Evolutionary conservation across 2,797 vertebrate genomes (phyloP).

Genomic region (Harpagifer antarcticus): DNA sequence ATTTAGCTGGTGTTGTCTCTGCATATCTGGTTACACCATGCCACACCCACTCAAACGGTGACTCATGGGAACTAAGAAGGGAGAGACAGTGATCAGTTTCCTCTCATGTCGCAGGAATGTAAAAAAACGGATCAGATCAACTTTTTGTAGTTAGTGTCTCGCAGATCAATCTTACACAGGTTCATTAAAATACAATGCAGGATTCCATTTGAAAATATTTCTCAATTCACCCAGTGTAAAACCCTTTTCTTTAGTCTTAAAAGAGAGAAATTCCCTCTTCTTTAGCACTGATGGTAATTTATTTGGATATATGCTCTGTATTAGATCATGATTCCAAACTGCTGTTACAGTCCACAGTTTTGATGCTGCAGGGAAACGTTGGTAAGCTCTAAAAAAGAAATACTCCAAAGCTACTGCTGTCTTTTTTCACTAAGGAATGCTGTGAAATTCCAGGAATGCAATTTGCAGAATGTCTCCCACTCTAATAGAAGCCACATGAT

Average conservation of each 20-base stretch:
- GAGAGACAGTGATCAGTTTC: conserved; percentile 1
- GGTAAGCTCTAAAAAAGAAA: conserved; percentile 26
- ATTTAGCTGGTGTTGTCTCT: conserved; percentile 1
- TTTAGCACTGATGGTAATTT: not conserved
- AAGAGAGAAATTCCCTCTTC: not conserved
- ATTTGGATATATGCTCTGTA: not conserved
- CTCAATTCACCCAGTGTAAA: not conserved
- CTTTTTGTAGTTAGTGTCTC: not conserved
- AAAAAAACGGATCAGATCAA: not conserved
- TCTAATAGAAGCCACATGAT: not conserved
- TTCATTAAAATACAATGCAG: not conserved
- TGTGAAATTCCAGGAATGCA: conserved; percentile 3
- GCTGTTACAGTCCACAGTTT: conserved; percentile 45
- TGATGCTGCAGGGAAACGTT: conserved; percentile 11
- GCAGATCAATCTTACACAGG: not conserved
- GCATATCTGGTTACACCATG: conserved; percentile 11
- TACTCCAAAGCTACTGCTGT: not conserved
- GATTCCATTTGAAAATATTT: not conserved
- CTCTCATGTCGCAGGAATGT: conserved; percentile 33
- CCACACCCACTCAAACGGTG: conserved; percentile 59
- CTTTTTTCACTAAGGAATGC: not conserved
- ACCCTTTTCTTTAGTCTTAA: not conserved
- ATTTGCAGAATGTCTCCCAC: not conserved
- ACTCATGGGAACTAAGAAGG: conserved; percentile 42
- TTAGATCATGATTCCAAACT: conserved; percentile 27